Conservation (phyloP, 2,113 vertebrate genomes). For the Dicentrarchus labrax region DNA sequence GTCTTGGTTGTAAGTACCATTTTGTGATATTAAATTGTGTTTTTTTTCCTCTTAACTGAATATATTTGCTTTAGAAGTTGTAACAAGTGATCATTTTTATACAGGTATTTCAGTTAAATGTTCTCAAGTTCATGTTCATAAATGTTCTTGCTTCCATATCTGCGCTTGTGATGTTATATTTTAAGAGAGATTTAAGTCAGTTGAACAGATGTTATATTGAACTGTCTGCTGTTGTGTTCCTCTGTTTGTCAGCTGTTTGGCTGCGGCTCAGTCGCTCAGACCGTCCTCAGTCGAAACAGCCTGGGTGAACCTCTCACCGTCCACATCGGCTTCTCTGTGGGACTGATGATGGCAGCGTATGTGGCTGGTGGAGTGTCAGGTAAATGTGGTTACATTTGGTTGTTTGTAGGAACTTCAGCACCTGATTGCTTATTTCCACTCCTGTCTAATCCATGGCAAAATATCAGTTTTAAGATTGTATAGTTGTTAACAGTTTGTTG, state of each 20-base stretch:
- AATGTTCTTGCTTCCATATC: neutral
- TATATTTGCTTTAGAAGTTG: neutral
- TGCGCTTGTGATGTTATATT: too few relatives aligned
- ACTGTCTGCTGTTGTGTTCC: neutral
- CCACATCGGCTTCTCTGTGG: slow-evolving; percentile 90
- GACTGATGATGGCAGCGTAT: slow-evolving; percentile 90
- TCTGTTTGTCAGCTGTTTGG: slow-evolving; percentile 83
- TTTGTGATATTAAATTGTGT: neutral
- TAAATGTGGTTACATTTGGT: slow-evolving; percentile 70
- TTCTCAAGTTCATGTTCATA: neutral
- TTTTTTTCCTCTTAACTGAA: neutral
- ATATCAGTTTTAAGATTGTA: slow-evolving; percentile 13
- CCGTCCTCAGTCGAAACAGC: slow-evolving; percentile 89
- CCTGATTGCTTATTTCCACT: neutral
- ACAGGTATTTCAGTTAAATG: neutral
- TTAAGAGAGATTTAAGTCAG: neutral
- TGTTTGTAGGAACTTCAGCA: neutral
- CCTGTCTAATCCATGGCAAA: slow-evolving; percentile 18
- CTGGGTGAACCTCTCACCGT: slow-evolving; percentile 87
- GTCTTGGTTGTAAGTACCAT: slow-evolving; percentile 92
- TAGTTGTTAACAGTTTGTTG: neutral
- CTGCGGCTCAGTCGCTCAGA: slow-evolving; percentile 91
- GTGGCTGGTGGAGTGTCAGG: slow-evolving; percentile 93
- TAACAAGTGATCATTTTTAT: neutral
- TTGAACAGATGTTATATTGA: neutral